Evolutionary conservation across 1,140 invertebrate genomes (phyloP).

Genomic region (Trypoxylus dichotomus): DNA sequence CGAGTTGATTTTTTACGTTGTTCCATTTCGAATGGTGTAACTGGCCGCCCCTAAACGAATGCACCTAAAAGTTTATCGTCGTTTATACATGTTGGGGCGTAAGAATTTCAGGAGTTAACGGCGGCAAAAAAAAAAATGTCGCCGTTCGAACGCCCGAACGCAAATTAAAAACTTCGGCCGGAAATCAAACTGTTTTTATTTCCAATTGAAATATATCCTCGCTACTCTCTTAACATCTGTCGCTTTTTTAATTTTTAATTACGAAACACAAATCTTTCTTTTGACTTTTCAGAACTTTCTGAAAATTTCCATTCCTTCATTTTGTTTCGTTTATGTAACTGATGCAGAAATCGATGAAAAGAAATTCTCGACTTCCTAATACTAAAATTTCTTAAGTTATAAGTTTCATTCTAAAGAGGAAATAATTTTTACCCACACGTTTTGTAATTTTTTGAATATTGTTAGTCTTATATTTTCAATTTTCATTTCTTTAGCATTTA

Average conservation of each 20-base stretch:
- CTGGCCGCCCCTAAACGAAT: constrained; percentile 37
- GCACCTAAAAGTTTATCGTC: constrained; percentile 48
- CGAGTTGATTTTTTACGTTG: constrained; percentile 24
- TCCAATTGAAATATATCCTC: constrained; percentile 31
- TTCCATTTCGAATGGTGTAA: neutral
- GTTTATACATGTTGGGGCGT: constrained; percentile 43
- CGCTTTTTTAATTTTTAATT: constrained; percentile 20
- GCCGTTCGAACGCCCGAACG: constrained; percentile 36
- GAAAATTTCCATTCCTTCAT: neutral
- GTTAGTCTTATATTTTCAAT: no score
- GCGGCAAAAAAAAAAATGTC: constrained; percentile 44
- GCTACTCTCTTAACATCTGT: constrained; percentile 13
- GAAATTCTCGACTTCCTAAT: no score
- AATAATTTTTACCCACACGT: no score
- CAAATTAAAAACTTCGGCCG: constrained; percentile 48
- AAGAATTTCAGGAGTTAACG: constrained; percentile 41
- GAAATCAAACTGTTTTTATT: constrained; percentile 38
- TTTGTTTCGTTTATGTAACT: neutral
- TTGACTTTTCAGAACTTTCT: neutral
- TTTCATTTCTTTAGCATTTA: no score
- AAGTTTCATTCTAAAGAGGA: no score
- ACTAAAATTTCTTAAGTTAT: no score
- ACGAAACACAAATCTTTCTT: constrained; percentile 13
- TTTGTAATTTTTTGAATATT: no score
- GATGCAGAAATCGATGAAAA: neutral